Percentiles rank a stretch among this genome's conserved stretches.
phyloP scores from a whole-genome alignment of 2,888 invertebrate genomes.

The Pardosa pseudoannulata region DNA sequence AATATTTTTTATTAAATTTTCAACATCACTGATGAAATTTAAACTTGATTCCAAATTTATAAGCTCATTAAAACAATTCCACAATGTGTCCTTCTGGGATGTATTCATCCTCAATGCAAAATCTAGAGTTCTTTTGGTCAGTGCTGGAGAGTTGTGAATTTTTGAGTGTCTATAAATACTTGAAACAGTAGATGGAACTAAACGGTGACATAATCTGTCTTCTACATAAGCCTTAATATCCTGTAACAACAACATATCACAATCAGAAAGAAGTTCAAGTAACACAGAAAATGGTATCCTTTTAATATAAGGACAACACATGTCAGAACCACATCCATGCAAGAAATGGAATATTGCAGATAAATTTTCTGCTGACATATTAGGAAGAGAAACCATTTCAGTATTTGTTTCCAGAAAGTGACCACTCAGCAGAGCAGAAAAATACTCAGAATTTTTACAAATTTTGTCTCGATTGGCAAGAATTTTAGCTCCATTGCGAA shows the following conservation, averaged over 20 bases:
- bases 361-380: constrained; percentile 46
- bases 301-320: constrained; percentile 34
- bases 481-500: constrained; percentile 46
- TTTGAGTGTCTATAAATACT: constrained; percentile 48
- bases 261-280: constrained; percentile 47
- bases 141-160: constrained; percentile 31
- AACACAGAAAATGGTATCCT: constrained; percentile 18
- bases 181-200: constrained; percentile 24
- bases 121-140: constrained; percentile 35
- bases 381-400: constrained; percentile 76
- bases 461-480: constrained; percentile 55
- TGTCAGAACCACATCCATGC: constrained; percentile 42
- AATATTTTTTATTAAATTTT: not conserved
- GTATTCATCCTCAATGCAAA: constrained; percentile 24
- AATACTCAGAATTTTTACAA: constrained; percentile 78
- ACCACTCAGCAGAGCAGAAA: constrained; percentile 86
- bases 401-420: constrained; percentile 84
- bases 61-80: constrained; percentile 29
- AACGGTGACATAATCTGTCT: constrained; percentile 24
- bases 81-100: constrained; percentile 5
- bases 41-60: not conserved
- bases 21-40: not conserved
- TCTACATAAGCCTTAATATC: constrained; percentile 25
- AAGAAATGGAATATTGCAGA: constrained; percentile 61
- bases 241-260: constrained; percentile 50